Base-by-base conservation (phyloP, 1,140 invertebrate species). In the Fragariocoptes setiger region DNA sequence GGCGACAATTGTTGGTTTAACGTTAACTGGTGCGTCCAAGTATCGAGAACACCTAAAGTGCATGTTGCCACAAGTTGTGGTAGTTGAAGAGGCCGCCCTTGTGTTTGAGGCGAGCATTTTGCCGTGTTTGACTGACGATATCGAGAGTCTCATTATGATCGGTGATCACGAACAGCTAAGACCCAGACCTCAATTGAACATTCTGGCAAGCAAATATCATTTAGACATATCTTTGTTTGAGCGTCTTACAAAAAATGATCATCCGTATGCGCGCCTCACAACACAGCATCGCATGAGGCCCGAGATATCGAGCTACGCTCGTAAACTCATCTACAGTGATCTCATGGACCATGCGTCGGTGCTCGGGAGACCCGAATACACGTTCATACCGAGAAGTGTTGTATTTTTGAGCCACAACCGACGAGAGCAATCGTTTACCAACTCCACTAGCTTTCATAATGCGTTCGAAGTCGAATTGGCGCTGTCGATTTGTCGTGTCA, bases 271-370 rank as follows among this genome's bases (percentile, higher is more conserved):
- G 12, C 64, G 68, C 12, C 58, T 95, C 5, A 67, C 62, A 25
- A 53, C 72, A 2, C 86, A 94, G 52, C 94, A 92, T 54, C 67
- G 86, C 50, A 94, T 95, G 88, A 94, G 92, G 60, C 62, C 55
- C 19, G 60, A 61, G 3, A 78, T 95, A 12, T 83, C 74, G 53
- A 55, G 64, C 17, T 48, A 90, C 31, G 76, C 80, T 14, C 94
- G 92, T 57, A 56, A 62, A 38, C 56, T 90, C 1, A 78, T 78
- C 0, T 95, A 95, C 51, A 58, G 71, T 3, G 67, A 69, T 2
- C 54, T 65, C 31, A 59, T 94, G n/a, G 51, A n/a, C n/a, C 67
- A 49, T 74, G 74, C 55, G 82, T 68, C 0, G 68, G 63, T 51
- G 61, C 69, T 19, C 51, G 50, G 1, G 61, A 85, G 1, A 69